Evolutionary conservation across 1,140 invertebrate species (phyloP).

Genomic region (Eriosoma lanigerum): DNA sequence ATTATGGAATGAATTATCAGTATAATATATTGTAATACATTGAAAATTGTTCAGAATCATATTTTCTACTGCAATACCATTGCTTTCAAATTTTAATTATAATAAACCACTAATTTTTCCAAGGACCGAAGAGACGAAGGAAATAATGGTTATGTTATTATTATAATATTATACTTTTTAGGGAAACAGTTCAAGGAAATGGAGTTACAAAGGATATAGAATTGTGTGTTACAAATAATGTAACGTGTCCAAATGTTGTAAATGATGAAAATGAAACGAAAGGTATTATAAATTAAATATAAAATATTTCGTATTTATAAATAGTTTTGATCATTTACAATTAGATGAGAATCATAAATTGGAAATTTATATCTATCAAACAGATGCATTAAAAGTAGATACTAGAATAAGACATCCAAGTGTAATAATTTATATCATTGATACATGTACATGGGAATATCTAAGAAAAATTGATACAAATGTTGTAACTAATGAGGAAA

Average conservation of each 20-base stretch:
- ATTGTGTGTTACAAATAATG: background rate
- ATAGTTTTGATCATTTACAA: background rate
- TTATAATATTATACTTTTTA: too few relatives aligned
- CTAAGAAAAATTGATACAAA: constrained; percentile 52
- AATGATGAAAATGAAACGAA: background rate
- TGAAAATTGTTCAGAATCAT: too few relatives aligned
- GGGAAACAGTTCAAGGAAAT: background rate
- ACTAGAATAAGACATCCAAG: constrained; percentile 54
- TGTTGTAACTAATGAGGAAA: constrained; percentile 51
- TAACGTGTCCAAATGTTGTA: too few relatives aligned
- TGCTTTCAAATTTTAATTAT: too few relatives aligned
- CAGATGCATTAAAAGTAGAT: constrained; percentile 53
- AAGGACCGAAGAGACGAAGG: too few relatives aligned
- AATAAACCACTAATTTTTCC: too few relatives aligned
- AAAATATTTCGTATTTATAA: background rate
- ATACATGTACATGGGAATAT: constrained; percentile 53
- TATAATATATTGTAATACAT: too few relatives aligned
- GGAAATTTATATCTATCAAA: constrained; percentile 52
- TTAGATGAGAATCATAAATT: constrained; percentile 25
- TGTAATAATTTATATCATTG: constrained; percentile 54
- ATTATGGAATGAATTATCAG: too few relatives aligned
- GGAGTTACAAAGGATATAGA: background rate
- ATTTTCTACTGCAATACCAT: too few relatives aligned
- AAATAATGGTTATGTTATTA: too few relatives aligned
- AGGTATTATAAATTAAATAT: background rate